Base-by-base conservation (phyloP, 30 jellyfish, hydroid and myxozoan species). In the Rhopilema esculentum region DNA sequence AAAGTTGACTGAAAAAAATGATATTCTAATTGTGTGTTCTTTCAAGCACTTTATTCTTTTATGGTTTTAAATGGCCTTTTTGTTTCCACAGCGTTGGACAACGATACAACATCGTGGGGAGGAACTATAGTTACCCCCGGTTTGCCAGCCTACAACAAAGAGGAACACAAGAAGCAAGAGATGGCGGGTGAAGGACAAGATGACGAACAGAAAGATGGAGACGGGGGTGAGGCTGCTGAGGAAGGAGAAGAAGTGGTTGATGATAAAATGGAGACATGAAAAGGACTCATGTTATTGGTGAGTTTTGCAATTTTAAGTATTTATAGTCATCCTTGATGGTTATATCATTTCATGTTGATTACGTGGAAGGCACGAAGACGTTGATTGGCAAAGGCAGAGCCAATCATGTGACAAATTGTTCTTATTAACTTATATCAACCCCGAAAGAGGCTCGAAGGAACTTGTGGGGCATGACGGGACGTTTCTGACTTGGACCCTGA, bases 51-150 rank as follows among this genome's bases (percentile, higher is more conserved):
- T 8, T 12, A 19, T 12, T 24, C 25, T 18, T 12, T 66, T 19
- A 19, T 32, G 16, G n/a, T n/a, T n/a, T n/a, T n/a, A n/a, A n/a
- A n/a, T n/a, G n/a, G n/a, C 19, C 21, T 22, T 57, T 22, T n/a
- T 77, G 16, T 82, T 49, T 32, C 79, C 49, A 29, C 72, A 49
- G 93, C 94, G 0, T 27, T 92, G 75, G 98, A 92, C 75, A 79
- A 93, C 1, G 94, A 86, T 84, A 86, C 86, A n/a, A 92, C 98
- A n/a, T 92, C 98, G 26, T 92, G 98, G 98, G 96, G 98, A 50
- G 98, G 98, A 4, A 92, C 97, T 1, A 85, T 92, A 26, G 98
- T 92, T 7, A 92, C 98, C 68, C 98, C 98, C n/a, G 98, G 98
- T 66, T 73, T 76, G 84, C 88, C 91, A 53, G 97, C 98, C 1